phyloP scores from a whole-genome alignment of 2,113 vertebrate species.

The Anthoscopus minutus region DNA sequence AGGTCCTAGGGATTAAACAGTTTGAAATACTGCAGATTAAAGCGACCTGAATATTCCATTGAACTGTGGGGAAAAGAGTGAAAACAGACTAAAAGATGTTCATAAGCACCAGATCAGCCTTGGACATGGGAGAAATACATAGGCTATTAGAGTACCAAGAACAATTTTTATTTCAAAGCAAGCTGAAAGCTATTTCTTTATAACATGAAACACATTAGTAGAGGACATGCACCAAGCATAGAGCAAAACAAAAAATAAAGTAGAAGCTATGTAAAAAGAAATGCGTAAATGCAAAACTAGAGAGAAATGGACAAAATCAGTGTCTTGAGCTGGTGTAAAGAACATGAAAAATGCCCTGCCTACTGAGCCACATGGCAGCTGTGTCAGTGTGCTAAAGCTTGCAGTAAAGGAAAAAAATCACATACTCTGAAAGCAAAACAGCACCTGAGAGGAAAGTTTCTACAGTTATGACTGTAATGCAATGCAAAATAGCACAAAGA shows the following conservation, averaged over 20 bases:
- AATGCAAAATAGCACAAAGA: not conserved
- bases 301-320: not conserved
- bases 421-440: not conserved
- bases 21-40: not conserved
- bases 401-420: not conserved
- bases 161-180: not conserved
- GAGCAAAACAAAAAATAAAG: not conserved
- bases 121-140: not conserved
- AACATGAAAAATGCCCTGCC: not conserved
- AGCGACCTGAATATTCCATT: not conserved
- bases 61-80: not conserved
- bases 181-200: not conserved
- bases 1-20: not conserved
- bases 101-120: not conserved
- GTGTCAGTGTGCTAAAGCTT: not conserved
- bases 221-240: not conserved
- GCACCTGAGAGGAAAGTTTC: not conserved
- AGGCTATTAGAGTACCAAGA: not conserved
- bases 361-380: not conserved
- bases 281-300: not conserved
- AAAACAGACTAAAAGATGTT: not conserved
- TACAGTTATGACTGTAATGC: not conserved
- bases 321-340: not conserved
- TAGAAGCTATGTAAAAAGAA: not conserved
- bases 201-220: not conserved